Conservation (phyloP, 2,113 vertebrate genomes). For the Ploceus nigricollis region DNA sequence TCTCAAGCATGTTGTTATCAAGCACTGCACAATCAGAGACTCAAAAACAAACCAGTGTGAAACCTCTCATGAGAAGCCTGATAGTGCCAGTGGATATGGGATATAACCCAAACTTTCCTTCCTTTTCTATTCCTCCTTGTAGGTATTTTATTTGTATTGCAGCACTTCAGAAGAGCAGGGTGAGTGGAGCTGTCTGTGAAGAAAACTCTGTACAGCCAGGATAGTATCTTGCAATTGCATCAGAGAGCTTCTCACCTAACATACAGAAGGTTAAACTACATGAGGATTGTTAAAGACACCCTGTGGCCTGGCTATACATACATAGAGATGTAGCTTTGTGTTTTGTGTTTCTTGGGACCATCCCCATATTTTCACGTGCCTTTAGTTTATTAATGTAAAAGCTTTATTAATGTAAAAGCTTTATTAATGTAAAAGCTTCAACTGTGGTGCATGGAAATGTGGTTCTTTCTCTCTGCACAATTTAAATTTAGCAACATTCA, state of each 20-base stretch:
- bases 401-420: too few species aligned
- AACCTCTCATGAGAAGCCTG: background rate
- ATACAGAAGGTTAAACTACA: background rate
- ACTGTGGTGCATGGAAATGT: background rate
- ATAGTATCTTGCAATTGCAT: background rate
- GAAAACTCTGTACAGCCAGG: background rate
- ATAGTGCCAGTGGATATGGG: background rate
- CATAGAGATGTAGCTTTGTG: background rate
- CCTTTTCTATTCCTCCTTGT: background rate
- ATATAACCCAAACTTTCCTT: background rate
- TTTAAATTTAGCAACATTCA: background rate
- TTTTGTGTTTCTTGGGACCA: background rate
- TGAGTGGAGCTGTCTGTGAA: background rate
- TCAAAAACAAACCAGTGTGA: background rate
- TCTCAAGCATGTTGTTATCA: background rate
- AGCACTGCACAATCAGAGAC: background rate
- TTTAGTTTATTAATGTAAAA: background rate
- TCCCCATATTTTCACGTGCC: background rate
- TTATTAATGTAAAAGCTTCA: background rate
- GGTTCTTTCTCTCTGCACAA: background rate
- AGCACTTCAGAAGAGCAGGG: background rate
- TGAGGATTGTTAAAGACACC: background rate
- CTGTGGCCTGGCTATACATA: background rate
- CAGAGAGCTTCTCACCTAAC: background rate
- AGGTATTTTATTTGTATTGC: background rate